Evolutionary conservation across 2,113 vertebrate genomes (phyloP).

Genomic region (Syngnathus typhle): DNA sequence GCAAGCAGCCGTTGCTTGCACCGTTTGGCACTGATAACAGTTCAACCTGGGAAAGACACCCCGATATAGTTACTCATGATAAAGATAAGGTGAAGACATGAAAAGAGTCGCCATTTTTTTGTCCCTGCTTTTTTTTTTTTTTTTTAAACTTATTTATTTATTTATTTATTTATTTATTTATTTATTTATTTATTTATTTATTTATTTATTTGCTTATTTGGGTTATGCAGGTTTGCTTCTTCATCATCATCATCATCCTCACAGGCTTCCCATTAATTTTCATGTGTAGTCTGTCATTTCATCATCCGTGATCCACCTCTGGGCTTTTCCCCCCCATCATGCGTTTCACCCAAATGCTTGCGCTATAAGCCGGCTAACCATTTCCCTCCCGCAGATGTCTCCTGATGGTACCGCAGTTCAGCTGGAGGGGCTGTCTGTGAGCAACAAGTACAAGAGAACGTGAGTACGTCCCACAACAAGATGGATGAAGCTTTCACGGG

Average conservation of each 20-base stretch:
- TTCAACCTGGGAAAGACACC: conserved; percentile 61
- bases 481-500: neutral
- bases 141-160: too few relatives aligned
- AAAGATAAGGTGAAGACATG: conserved; percentile 68
- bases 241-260: neutral
- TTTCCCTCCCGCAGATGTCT: conserved; percentile 32
- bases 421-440: conserved; percentile 53
- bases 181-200: conserved; percentile 9
- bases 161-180: conserved; percentile 8
- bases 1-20: conserved; percentile 54
- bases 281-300: neutral
- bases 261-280: conserved; percentile 17
- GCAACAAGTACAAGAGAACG: conserved; percentile 69
- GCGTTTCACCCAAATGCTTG: neutral
- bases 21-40: conserved; percentile 72
- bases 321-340: neutral
- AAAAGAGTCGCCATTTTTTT: conserved; percentile 13
- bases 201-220: conserved; percentile 11
- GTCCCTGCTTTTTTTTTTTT: neutral
- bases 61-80: conserved; percentile 49
- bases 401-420: conserved; percentile 33
- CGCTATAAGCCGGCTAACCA: neutral
- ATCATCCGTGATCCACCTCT: neutral
- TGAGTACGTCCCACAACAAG: conserved; percentile 31
- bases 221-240: conserved; percentile 24